Percentiles rank a stretch among this genome's conserved stretches.
phyloP scores from a whole-genome alignment of 2,888 invertebrate species.

The Acleris emargana region DNA sequence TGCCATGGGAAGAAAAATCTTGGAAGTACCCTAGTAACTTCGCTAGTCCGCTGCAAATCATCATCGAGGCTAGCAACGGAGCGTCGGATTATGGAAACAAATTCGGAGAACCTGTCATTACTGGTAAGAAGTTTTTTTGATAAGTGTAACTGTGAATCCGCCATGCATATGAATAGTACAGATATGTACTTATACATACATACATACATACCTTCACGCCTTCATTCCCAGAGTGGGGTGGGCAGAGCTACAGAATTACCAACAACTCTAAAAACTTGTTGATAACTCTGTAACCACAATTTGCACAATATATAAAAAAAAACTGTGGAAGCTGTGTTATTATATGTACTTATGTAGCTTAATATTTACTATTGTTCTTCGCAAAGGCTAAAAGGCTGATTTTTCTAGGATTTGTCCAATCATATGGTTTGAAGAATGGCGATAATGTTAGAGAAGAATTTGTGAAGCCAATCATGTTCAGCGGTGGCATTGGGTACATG shows the following conservation, averaged over 20 bases:
- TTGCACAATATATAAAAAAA: too few relatives aligned
- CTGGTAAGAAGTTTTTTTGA: slow-evolving; percentile 60
- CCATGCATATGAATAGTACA: too few relatives aligned
- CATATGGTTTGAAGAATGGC: slow-evolving; percentile 91
- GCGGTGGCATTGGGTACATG: slow-evolving; percentile 97
- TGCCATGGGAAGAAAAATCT: slow-evolving; percentile 93
- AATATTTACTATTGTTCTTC: too few relatives aligned
- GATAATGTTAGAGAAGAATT: slow-evolving; percentile 92
- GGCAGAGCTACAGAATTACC: too few relatives aligned
- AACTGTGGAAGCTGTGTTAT: too few relatives aligned
- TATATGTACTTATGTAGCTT: too few relatives aligned
- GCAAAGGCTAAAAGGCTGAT: background rate
- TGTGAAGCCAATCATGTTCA: slow-evolving; percentile 99
- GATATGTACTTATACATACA: too few relatives aligned
- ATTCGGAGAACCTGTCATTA: slow-evolving; percentile 97
- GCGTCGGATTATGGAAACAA: slow-evolving; percentile 99
- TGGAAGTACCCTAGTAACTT: slow-evolving; percentile 94
- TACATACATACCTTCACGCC: too few relatives aligned
- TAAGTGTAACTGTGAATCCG: too few relatives aligned
- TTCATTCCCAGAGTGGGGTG: too few relatives aligned
- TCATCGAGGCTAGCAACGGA: slow-evolving; percentile 98
- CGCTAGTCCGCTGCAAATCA: slow-evolving; percentile 94
- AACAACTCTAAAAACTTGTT: too few relatives aligned
- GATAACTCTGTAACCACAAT: too few relatives aligned
- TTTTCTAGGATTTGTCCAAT: slow-evolving; percentile 92